A percentile compares a stretch with the other conserved stretches of the same genome.
These are phyloP conservation scores for Whitmania pigra DNA, from an alignment of 1,140 invertebrate species.

Conservation along the genomic window DNA sequence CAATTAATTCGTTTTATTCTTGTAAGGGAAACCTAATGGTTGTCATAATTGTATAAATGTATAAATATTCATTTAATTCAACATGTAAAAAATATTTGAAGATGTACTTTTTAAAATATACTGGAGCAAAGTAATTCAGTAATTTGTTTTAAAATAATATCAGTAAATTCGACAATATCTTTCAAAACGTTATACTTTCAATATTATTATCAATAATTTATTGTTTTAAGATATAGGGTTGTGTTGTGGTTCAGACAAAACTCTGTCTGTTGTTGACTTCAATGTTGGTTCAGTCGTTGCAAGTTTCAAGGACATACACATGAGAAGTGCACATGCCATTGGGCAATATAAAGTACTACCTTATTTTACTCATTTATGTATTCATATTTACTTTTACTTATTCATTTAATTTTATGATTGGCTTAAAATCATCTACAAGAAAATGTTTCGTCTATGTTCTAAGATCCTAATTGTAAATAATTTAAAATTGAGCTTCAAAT, in stretches of 20 bases:
- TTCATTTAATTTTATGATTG: no score
- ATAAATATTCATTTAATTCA: no score
- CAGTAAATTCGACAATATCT: no score
- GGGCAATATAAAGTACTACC: conserved; percentile 37
- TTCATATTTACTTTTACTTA: neutral
- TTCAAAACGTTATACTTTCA: no score
- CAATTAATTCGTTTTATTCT: conserved; percentile 22
- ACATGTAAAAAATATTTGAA: no score
- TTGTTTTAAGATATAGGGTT: conserved; percentile 35
- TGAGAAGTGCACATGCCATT: conserved; percentile 35
- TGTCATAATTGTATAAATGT: neutral
- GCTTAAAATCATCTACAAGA: no score
- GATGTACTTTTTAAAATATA: no score
- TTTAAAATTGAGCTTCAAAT: no score
- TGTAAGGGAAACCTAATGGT: conserved; percentile 8
- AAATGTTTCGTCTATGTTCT: no score
- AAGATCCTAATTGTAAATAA: no score
- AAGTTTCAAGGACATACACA: conserved; percentile 34
- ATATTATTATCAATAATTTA: neutral
- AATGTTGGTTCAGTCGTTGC: conserved; percentile 35
- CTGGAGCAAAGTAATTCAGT: no score
- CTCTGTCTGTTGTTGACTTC: conserved; percentile 39
- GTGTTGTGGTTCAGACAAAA: conserved; percentile 39
- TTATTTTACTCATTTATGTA: conserved; percentile 8
- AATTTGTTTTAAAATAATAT: no score